Evolutionary conservation across 2,797 vertebrate genomes (phyloP).

Genomic region (Chaenodraco wilsoni): DNA sequence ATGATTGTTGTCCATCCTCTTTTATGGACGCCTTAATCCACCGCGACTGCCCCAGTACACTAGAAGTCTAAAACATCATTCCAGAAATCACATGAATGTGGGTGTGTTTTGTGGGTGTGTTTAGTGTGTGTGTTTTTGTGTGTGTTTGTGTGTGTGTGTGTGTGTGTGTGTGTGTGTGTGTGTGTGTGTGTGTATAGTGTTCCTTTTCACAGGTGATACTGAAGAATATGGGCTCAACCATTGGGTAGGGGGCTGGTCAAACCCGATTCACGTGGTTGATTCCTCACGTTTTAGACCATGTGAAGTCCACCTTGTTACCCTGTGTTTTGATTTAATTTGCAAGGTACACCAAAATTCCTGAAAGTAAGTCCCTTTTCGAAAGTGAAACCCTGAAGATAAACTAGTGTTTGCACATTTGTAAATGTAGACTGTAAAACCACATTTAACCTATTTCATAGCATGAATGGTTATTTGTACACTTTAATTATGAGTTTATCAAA

Average conservation of each 20-base stretch:
- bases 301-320: neutral
- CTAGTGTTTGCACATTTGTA: neutral
- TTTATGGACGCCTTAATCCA: conserved; percentile 69
- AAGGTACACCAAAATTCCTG: neutral
- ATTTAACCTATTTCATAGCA: neutral
- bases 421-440: neutral
- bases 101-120: neutral
- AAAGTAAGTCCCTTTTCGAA: neutral
- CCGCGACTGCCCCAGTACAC: conserved; percentile 27
- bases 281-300: conserved; percentile 16
- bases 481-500: neutral
- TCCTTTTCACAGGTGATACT: conserved; percentile 27
- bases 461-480: neutral
- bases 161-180: neutral
- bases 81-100: conserved; percentile 24
- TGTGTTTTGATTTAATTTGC: conserved; percentile 1
- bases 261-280: conserved; percentile 27
- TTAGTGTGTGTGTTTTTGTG: conserved; percentile 1
- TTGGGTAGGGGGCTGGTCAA: neutral
- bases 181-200: neutral
- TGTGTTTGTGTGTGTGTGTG: neutral
- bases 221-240: conserved; percentile 2
- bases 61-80: conserved; percentile 14
- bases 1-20: conserved; percentile 39
- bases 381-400: neutral